These are phyloP conservation scores for Trachemys scripta DNA, from an alignment of 2,113 vertebrate species.

Conservation along the genomic window DNA sequence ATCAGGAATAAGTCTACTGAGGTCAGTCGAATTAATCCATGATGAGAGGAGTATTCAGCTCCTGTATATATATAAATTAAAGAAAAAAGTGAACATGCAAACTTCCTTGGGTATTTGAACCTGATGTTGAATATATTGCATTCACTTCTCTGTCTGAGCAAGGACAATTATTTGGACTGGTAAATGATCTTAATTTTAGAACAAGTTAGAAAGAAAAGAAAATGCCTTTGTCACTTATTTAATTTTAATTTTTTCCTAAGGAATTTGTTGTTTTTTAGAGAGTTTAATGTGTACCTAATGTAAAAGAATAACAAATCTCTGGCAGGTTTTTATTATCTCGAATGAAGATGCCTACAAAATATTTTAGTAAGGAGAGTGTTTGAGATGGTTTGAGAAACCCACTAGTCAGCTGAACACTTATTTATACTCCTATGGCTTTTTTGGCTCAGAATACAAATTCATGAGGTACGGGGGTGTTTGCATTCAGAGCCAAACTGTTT, in stretches of 20 bases:
- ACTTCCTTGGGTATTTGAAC: neutral
- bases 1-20: neutral
- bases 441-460: conserved; percentile 60
- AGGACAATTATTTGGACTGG: neutral
- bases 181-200: neutral
- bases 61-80: neutral
- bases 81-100: neutral
- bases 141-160: neutral
- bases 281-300: neutral
- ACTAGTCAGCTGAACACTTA: neutral
- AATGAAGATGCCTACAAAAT: neutral
- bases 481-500: conserved; percentile 44
- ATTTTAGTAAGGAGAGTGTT: neutral
- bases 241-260: neutral
- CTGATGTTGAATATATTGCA: neutral
- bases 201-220: neutral
- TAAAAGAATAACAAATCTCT: neutral
- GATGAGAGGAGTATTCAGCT: neutral
- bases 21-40: neutral
- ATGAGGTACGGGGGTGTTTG: conserved; percentile 32
- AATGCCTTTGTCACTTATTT: neutral
- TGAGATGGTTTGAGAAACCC: conserved; percentile 34
- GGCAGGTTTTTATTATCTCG: neutral
- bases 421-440: conserved; percentile 44
- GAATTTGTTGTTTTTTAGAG: neutral